A percentile compares a stretch with the other conserved stretches of the same genome.
Conservation (phyloP, 2,113 vertebrate genomes). For the Tyrannus savana region DNA sequence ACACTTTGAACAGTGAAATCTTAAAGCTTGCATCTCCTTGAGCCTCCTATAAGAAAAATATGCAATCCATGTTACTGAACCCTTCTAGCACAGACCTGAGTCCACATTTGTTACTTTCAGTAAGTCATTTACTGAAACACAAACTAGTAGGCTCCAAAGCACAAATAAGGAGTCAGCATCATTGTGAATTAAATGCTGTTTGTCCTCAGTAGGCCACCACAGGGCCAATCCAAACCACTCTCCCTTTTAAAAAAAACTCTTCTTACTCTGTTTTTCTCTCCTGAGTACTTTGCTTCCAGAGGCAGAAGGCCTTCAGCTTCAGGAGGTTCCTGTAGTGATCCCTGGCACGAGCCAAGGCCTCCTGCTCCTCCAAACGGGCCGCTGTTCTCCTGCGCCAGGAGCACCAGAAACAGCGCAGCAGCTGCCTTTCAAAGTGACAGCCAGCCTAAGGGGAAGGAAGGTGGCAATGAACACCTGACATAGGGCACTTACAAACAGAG, state of each 20-base stretch:
- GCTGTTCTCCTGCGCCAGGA: slow-evolving; percentile 72
- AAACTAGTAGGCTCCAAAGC: background rate
- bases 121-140: background rate
- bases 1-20: slow-evolving; percentile 39
- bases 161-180: background rate
- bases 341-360: slow-evolving; percentile 27
- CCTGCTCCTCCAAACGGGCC: background rate
- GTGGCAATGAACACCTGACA: background rate
- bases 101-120: background rate
- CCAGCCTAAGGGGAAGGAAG: slow-evolving; percentile 75
- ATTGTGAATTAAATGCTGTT: background rate
- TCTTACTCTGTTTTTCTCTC: slow-evolving; percentile 68
- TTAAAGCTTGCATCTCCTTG: slow-evolving; percentile 29
- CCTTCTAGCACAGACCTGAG: background rate
- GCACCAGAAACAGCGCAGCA: slow-evolving; percentile 73
- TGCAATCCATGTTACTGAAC: background rate
- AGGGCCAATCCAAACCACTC: background rate
- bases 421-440: slow-evolving; percentile 73
- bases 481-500: background rate
- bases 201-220: background rate
- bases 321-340: slow-evolving; percentile 3
- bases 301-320: slow-evolving; percentile 48
- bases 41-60: slow-evolving; percentile 57
- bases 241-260: background rate
- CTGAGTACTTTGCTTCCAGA: slow-evolving; percentile 67